Evolutionary conservation across 2,888 invertebrate species (phyloP), one percentile per base, ranked within the genome.

Genomic region (Coremacera marginata): DNA sequence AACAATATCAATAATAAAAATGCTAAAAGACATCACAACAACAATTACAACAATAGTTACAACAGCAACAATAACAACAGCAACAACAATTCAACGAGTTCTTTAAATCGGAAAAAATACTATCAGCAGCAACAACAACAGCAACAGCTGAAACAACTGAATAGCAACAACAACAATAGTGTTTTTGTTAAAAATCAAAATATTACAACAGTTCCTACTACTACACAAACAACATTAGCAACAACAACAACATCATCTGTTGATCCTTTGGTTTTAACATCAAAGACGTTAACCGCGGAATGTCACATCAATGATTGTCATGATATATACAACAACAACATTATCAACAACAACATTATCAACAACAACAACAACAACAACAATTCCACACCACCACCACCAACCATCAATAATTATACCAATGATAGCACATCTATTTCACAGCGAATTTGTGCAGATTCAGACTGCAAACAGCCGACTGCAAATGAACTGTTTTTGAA

Each of bases 131-230:
- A 77, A 8, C 62, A 75, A 57, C 63, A 78, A 31, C 70, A 80
- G 7, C 80, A 79, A 63, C 52, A 71, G 22, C 79, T 81, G 51
- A 80, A 81, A 52, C 75, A 81, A 76, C 25, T 78, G 70, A 70
- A 5, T 37, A 80, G 68, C 25, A 77, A 77, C 72, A 82, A 80
- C 57, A 82, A 78, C 75, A 84, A 83, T 22, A 83, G 79, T 74
- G 52, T 73, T 31, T 14, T 80, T 19, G 80, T 81, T 22, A 84
- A 86, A 76, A 85, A 86, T 80, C 82, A 84, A 79, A 84, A 84
- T 72, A 77, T 67, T 25, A n/a, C 60, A 73, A 22, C 27, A 27
- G 65, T 27, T 37, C 27, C 55, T 9, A n/a, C 63, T 34, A 55
- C n/a, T 11, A 8, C 55, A 34, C 68, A 62, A 27, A 52, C 37